Conservation (phyloP, 2,888 invertebrate species). For the Hirudinaria manillensis region DNA sequence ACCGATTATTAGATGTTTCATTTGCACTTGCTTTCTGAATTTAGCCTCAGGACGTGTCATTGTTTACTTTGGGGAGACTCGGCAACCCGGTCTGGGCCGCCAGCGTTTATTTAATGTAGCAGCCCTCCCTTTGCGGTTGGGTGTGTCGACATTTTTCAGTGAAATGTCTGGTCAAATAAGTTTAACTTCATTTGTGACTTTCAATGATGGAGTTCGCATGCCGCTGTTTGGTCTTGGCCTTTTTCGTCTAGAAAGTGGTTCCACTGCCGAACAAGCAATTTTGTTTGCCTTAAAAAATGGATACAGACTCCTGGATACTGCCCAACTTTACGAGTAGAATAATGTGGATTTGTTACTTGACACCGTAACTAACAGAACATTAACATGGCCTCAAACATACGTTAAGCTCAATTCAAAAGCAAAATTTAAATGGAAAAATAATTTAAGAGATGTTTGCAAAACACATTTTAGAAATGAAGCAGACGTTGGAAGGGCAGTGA, state of each 20-base stretch:
- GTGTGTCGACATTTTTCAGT: not conserved
- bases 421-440: too few relatives aligned
- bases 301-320: conserved; percentile 32
- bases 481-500: conserved; percentile 31
- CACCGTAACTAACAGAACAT: too few relatives aligned
- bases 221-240: conserved; percentile 32
- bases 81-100: too few relatives aligned
- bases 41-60: too few relatives aligned
- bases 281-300: conserved; percentile 29
- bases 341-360: too few relatives aligned
- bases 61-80: too few relatives aligned
- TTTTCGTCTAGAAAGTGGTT: conserved; percentile 22
- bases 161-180: not conserved
- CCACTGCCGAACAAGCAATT: conserved; percentile 22
- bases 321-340: conserved; percentile 29
- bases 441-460: too few relatives aligned
- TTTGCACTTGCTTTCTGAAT: too few relatives aligned
- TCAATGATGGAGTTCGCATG: conserved; percentile 32
- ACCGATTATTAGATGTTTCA: too few relatives aligned
- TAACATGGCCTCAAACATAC: not conserved
- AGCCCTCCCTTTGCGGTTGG: not conserved
- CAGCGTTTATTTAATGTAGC: too few relatives aligned
- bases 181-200: not conserved
- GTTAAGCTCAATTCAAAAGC: not conserved
- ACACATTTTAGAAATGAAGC: conserved; percentile 29